Base-by-base conservation (phyloP, 2,888 invertebrate species). In the Scaptomyza caliginosa region DNA sequence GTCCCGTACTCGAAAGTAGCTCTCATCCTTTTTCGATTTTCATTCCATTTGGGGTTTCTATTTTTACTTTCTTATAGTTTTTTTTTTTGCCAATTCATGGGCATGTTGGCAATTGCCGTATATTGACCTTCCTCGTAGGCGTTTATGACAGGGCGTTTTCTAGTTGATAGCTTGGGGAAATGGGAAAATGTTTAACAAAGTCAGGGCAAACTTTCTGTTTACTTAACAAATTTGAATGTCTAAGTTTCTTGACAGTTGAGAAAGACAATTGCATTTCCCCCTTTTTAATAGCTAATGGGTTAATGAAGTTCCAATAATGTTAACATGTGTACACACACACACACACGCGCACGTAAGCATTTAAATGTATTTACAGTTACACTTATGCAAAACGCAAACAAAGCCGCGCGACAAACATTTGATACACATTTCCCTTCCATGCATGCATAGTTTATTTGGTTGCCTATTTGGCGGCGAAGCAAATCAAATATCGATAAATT, bases 401-500 rank as follows among this genome's bases (percentile, higher is more conserved):
- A 86, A 83, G 86, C 83, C 86, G 80, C 77, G 80, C 77, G 80
- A 80, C 83, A 83, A 59, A 64, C 80, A 81, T 86, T 81, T 83
- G 86, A 65, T 83, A 86, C 80, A 81, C 73, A 63, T 81, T 74
- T 67, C 45, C 46, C 48, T 43, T 45, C 39, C 4, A 0, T 8
- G 1, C 16, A 11, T 26, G 4, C 11, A 16, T n/a, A 17, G 16
- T 13, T 0, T 39, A 39, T 54, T 59, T 52, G 19, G 46, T 49
- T 68, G 46, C 19, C 46, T 55, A 50, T 65, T 70, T 74, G 55
- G 50, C 67, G 63, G 77, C 69, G 59, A 52, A 67, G 51, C 81
- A 84, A 86, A 83, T 83, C 82, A 83, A 83, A 83, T 85, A 67
- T 78, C 82, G 76, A 83, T 83, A 86, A 83, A 83, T 83, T 81